These are phyloP conservation scores for Clivina fossor DNA, from an alignment of 2,888 invertebrate genomes.

Conservation along the genomic window DNA sequence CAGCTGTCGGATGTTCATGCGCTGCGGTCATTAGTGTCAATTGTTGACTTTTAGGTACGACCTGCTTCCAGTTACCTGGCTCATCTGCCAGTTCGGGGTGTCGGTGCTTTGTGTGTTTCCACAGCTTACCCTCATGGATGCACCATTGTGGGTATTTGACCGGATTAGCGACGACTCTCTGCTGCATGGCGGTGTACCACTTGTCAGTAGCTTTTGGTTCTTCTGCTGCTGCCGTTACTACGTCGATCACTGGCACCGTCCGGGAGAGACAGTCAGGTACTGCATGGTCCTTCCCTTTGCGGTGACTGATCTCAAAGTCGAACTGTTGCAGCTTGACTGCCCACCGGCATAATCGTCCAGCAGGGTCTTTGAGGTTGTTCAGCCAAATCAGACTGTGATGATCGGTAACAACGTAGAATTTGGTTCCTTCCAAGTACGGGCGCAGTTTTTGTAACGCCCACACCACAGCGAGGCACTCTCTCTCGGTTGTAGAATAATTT, in stretches of 20 bases:
- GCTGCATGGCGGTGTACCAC: neutral
- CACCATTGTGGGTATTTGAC: neutral
- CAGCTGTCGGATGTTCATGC: neutral
- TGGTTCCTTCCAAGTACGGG: slow-evolving; percentile 19
- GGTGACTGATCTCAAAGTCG: neutral
- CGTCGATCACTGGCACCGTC: neutral
- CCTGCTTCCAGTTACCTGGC: neutral
- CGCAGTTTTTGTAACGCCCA: slow-evolving; percentile 18
- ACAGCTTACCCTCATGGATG: neutral
- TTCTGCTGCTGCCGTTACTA: neutral
- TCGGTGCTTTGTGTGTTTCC: neutral
- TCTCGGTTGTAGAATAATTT: slow-evolving; percentile 35
- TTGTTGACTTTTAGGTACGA: neutral
- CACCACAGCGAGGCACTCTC: slow-evolving; percentile 14
- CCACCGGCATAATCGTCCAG: neutral
- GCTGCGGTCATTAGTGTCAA: neutral
- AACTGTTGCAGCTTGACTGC: neutral
- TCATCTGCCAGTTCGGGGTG: neutral
- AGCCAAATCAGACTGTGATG: slow-evolving; percentile 22
- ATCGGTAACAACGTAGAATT: slow-evolving; percentile 25
- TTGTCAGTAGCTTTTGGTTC: neutral
- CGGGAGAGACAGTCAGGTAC: neutral
- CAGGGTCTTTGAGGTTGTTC: slow-evolving; percentile 16
- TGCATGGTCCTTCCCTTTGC: neutral
- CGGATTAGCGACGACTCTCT: neutral